Evolutionary conservation across 2,888 invertebrate genomes (phyloP).

Genomic region (Diabrotica balteata): DNA sequence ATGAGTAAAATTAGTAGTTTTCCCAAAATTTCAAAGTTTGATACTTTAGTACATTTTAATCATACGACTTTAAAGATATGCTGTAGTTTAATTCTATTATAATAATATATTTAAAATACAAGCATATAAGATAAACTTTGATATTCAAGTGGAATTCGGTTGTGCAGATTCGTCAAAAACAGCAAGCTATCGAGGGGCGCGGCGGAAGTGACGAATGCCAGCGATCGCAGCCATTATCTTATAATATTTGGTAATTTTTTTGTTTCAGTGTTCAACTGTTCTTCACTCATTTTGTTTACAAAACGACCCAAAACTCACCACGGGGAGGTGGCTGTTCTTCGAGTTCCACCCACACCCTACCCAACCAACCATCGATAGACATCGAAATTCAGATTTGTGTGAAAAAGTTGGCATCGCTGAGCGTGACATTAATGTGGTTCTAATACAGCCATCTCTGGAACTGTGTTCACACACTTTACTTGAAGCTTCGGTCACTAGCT

Average conservation of each 20-base stretch:
- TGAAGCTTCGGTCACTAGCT: not conserved
- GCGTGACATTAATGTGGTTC: too few relatives aligned
- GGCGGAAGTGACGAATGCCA: not conserved
- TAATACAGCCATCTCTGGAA: too few relatives aligned
- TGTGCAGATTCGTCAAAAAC: not conserved
- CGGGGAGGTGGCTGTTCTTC: not conserved
- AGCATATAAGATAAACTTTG: too few relatives aligned
- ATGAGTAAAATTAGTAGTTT: too few relatives aligned
- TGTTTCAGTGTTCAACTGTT: slow-evolving; percentile 6
- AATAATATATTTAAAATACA: too few relatives aligned
- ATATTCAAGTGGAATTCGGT: not conserved
- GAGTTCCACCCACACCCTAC: slow-evolving; percentile 5
- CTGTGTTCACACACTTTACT: too few relatives aligned
- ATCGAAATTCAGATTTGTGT: not conserved
- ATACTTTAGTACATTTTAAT: too few relatives aligned
- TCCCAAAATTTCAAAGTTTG: too few relatives aligned
- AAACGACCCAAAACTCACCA: slow-evolving; percentile 2
- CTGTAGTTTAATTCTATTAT: too few relatives aligned
- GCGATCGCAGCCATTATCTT: not conserved
- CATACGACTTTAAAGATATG: too few relatives aligned
- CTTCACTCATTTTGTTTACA: slow-evolving; percentile 5
- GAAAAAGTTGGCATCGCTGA: too few relatives aligned
- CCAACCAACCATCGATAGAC: not conserved
- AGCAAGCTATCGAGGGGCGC: not conserved
- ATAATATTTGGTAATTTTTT: slow-evolving; percentile 5